Evolutionary conservation across 2,113 vertebrate genomes (phyloP).

Genomic region (Ciconia maguari): DNA sequence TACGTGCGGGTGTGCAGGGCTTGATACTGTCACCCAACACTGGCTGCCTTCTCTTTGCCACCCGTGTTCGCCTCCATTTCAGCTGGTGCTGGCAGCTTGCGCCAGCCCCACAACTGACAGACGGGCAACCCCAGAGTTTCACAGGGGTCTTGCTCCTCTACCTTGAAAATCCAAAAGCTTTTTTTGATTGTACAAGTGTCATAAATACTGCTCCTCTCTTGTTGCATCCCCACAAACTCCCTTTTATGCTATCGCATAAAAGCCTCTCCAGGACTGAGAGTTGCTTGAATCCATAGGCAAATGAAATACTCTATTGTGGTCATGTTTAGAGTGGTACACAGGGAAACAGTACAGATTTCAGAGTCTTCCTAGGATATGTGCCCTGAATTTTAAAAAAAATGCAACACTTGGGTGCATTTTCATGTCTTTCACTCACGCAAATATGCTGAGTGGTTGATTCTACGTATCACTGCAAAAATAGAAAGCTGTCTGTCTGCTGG

Average conservation of each 20-base stretch:
- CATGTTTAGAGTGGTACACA: not conserved
- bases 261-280: not conserved
- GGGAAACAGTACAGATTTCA: not conserved
- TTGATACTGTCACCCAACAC: rapidly evolving
- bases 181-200: not conserved
- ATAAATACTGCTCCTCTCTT: not conserved
- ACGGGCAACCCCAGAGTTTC: not conserved
- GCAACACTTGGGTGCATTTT: not conserved
- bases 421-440: not conserved
- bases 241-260: not conserved
- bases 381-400: not conserved
- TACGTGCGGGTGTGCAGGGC: not conserved
- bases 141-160: not conserved
- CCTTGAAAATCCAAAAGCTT: not conserved
- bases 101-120: not conserved
- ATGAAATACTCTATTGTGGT: not conserved
- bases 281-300: not conserved
- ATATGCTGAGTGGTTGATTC: not conserved
- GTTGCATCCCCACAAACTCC: not conserved
- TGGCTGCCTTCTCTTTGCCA: not conserved
- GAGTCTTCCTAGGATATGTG: not conserved
- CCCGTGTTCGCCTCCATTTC: not conserved
- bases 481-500: not conserved
- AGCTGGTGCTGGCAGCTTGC: not conserved
- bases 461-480: not conserved